A percentile compares a stretch with the other conserved stretches of the same genome.
These are phyloP conservation scores for Drosophila rhopaloa DNA, from an alignment of 1,140 invertebrate species.

Conservation along the genomic window DNA sequence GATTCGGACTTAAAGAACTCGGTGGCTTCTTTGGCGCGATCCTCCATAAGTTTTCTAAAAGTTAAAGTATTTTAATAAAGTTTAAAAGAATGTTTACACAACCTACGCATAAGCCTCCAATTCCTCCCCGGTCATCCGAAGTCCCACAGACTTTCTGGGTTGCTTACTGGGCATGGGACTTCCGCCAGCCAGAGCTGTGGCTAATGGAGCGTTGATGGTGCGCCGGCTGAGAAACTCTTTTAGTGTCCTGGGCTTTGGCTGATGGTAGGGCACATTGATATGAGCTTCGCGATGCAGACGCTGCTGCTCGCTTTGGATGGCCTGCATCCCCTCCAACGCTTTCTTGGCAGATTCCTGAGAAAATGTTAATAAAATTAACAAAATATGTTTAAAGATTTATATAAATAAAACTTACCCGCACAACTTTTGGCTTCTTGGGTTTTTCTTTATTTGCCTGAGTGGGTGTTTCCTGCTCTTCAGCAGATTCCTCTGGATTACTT, in stretches of 20 bases:
- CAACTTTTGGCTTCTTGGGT: conserved; percentile 39
- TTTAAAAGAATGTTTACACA: too few relatives aligned
- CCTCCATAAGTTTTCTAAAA: conserved; percentile 85
- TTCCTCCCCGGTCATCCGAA: conserved; percentile 85
- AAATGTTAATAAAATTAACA: not conserved
- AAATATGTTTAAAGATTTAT: too few relatives aligned
- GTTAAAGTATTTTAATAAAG: not conserved
- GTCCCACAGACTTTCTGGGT: conserved; percentile 55
- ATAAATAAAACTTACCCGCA: conserved; percentile 38
- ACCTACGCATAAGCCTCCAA: conserved; percentile 85
- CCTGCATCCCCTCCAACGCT: conserved; percentile 83
- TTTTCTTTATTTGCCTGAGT: conserved; percentile 16
- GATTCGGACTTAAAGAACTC: conserved; percentile 86
- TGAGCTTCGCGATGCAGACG: conserved; percentile 87
- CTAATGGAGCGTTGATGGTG: conserved; percentile 71
- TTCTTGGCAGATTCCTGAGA: conserved; percentile 84
- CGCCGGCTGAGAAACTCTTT: conserved; percentile 88
- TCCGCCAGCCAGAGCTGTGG: conserved; percentile 76
- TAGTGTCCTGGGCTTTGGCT: conserved; percentile 88
- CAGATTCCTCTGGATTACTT: conserved; percentile 27
- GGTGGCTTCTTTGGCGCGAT: conserved; percentile 85
- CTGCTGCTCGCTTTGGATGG: conserved; percentile 86
- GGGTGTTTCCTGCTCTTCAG: conserved; percentile 25
- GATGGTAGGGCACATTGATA: conserved; percentile 89
- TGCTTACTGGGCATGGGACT: conserved; percentile 59